Evolutionary conservation across 2,797 vertebrate genomes (phyloP).

Genomic region (Gobio occitaniae): DNA sequence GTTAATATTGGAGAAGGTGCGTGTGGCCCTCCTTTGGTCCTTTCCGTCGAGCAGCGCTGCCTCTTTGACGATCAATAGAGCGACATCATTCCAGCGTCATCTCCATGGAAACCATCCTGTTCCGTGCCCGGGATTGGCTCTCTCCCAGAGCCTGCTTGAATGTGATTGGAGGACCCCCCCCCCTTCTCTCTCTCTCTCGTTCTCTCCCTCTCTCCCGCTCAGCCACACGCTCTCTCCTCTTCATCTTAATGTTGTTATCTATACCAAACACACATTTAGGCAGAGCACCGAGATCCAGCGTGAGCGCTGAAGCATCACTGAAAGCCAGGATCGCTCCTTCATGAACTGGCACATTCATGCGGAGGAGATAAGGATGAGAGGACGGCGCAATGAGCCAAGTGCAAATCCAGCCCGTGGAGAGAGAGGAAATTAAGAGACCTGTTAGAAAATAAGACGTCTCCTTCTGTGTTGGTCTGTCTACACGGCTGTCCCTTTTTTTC

Average conservation of each 20-base stretch:
- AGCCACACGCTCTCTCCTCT: conserved; percentile 71
- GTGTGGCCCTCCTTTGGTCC: conserved; percentile 62
- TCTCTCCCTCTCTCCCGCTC: conserved; percentile 57
- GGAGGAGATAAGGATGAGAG: conserved; percentile 42
- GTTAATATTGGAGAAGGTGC: conserved; percentile 39
- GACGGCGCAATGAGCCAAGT: conserved; percentile 10
- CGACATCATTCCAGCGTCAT: conserved; percentile 87
- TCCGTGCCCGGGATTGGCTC: conserved; percentile 76
- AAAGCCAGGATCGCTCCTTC: conserved; percentile 49
- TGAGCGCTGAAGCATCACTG: conserved; percentile 60
- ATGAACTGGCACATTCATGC: conserved; percentile 48
- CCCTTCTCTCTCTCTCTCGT: conserved; percentile 72
- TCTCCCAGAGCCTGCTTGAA: conserved; percentile 73
- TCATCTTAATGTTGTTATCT: conserved; percentile 71
- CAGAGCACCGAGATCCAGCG: conserved; percentile 59
- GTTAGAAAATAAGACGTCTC: conserved; percentile 61
- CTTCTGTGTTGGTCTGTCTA: conserved; percentile 54
- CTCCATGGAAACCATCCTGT: conserved; percentile 83
- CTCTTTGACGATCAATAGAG: conserved; percentile 82
- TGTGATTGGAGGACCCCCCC: conserved; percentile 79
- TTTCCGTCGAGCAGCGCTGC: conserved; percentile 71
- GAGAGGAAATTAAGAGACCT: conserved; percentile 27
- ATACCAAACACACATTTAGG: conserved; percentile 67
- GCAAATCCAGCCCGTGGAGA: conserved; percentile 17
- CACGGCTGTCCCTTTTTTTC: conserved; percentile 22